phyloP scores from a whole-genome alignment of 2,888 invertebrate genomes.

The Chydorus sphaericus region DNA sequence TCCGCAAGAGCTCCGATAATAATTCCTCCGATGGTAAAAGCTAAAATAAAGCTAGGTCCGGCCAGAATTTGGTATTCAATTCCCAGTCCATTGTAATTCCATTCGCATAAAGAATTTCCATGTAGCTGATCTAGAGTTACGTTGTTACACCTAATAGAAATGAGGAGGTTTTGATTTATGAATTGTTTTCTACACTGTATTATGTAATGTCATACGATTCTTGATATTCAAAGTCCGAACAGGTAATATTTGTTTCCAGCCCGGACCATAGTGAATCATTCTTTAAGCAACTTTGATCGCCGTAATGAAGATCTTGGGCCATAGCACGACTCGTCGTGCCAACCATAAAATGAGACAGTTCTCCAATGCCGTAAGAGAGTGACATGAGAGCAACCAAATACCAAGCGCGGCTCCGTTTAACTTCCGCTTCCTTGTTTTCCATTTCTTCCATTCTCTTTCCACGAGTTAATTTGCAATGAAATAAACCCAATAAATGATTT shows the following conservation, averaged over 20 bases:
- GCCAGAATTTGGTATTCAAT: slow-evolving; percentile 83
- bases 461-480: too few species aligned
- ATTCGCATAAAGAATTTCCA: slow-evolving; percentile 57
- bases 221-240: background rate
- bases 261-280: slow-evolving; percentile 34
- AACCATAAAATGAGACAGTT: slow-evolving; percentile 74
- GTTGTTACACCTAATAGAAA: background rate
- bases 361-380: slow-evolving; percentile 68
- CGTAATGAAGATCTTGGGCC: slow-evolving; percentile 69
- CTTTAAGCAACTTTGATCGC: slow-evolving; percentile 69
- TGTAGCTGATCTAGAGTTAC: background rate
- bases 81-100: slow-evolving; percentile 85
- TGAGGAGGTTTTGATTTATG: background rate
- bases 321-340: slow-evolving; percentile 70
- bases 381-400: slow-evolving; percentile 49
- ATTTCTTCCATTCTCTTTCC: background rate
- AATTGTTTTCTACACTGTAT: background rate
- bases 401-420: slow-evolving; percentile 10
- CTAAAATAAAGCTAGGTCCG: slow-evolving; percentile 81
- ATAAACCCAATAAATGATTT: too few species aligned
- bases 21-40: slow-evolving; percentile 77
- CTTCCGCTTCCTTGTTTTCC: background rate
- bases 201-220: background rate
- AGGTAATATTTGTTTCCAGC: background rate
- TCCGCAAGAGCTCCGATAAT: slow-evolving; percentile 70